These are phyloP conservation scores for Chaetophractus vellerosus DNA, from an alignment of 2,797 vertebrate species.

Conservation along the genomic window DNA sequence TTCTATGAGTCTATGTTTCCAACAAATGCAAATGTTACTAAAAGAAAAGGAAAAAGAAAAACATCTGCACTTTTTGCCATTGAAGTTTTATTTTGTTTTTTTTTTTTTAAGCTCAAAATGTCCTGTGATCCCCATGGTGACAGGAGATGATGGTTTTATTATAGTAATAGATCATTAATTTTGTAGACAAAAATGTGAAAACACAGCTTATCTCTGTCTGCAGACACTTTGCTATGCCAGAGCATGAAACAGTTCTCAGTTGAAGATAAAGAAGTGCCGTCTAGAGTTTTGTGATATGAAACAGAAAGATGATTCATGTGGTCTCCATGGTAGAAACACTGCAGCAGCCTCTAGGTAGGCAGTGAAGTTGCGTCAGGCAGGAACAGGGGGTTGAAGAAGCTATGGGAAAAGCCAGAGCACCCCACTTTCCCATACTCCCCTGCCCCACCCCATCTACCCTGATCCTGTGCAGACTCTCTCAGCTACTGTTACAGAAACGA, in stretches of 20 bases:
- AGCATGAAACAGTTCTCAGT: slow-evolving; percentile 86
- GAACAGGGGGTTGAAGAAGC: too few relatives aligned
- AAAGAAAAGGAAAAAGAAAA: slow-evolving; percentile 26
- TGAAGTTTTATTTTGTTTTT: not conserved
- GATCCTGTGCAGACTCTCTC: not conserved
- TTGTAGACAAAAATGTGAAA: slow-evolving; percentile 87
- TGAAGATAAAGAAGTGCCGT: slow-evolving; percentile 84
- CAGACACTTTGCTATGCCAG: slow-evolving; percentile 87
- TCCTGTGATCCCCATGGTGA: slow-evolving; percentile 68
- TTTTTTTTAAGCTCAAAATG: slow-evolving; percentile 56
- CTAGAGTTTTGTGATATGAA: slow-evolving; percentile 81
- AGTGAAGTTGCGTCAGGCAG: not conserved
- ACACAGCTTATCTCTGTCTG: slow-evolving; percentile 89
- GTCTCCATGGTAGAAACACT: not conserved
- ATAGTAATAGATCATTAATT: slow-evolving; percentile 88
- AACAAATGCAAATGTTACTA: not conserved
- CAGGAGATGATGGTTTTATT: slow-evolving; percentile 86
- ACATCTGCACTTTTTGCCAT: not conserved
- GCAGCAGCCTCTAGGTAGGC: not conserved
- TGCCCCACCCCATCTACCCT: fast-evolving
- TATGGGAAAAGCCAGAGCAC: not conserved
- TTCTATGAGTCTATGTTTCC: not conserved
- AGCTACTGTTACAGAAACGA: fast-evolving
- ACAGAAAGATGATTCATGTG: slow-evolving; percentile 45
- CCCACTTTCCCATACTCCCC: fast-evolving